Evolutionary conservation across 1,140 invertebrate species (phyloP).

Genomic region (Platorchestia sp.): DNA sequence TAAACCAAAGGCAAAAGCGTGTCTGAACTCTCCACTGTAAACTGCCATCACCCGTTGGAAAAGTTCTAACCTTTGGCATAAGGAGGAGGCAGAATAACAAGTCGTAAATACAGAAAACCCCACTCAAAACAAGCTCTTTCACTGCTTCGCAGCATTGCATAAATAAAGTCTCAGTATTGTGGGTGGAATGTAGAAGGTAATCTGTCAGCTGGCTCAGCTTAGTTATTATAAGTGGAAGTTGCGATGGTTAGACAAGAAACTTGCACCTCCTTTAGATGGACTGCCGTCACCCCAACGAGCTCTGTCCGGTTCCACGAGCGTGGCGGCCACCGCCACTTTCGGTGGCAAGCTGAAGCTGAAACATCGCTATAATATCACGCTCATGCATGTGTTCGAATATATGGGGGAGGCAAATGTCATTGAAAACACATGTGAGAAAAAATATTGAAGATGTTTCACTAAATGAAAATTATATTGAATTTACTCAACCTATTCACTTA

Average conservation of each 20-base stretch:
- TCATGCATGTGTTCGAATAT: no score
- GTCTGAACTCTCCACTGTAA: not conserved
- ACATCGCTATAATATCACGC: no score
- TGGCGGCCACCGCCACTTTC: not conserved
- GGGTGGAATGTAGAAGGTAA: slow-evolving; percentile 10
- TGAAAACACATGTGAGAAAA: no score
- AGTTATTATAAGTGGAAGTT: slow-evolving; percentile 36
- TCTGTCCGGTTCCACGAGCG: not conserved
- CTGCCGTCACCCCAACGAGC: not conserved
- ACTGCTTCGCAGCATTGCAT: not conserved
- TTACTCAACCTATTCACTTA: no score
- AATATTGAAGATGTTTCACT: no score
- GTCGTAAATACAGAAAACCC: slow-evolving; percentile 4
- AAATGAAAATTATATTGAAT: no score
- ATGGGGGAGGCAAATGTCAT: no score
- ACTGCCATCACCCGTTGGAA: not conserved
- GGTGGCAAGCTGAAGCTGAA: not conserved
- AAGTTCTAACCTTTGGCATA: slow-evolving; percentile 49
- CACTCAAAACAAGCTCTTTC: slow-evolving; percentile 17
- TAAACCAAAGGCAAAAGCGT: slow-evolving; percentile 23
- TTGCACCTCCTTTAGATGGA: not conserved
- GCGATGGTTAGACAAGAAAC: slow-evolving; percentile 26
- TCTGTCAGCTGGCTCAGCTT: not conserved
- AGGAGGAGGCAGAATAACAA: slow-evolving; percentile 31
- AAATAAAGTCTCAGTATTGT: not conserved